Evolutionary conservation across 2,113 vertebrate genomes (phyloP), one percentile per base, ranked within the genome.

Genomic region (Cnemophilus loriae): DNA sequence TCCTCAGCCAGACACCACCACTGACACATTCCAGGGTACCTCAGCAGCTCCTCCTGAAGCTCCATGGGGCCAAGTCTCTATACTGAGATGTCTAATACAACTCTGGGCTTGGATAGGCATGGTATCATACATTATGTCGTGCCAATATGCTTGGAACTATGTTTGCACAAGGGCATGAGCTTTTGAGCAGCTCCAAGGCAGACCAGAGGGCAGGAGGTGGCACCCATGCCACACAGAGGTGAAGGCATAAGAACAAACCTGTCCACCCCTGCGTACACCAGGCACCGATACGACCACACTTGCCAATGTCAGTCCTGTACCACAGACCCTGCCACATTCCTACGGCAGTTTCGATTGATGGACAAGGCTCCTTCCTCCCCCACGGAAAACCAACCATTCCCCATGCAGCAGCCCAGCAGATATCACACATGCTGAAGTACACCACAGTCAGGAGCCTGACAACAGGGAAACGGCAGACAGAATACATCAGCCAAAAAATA

Each of bases 111-210:
- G 27, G 12, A 39, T 2, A 49, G 35, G 30, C 61, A 19, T 6
- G 3, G 16, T 22, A 52, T 1, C 0, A 1, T 22, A 42, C 6
- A 3, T 26, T 30, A n/a, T 5, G 5, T 9, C 56, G 39, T 52
- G 60, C 30, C 52, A 70, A 23, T 19, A 26, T 0, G 0, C 60
- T 79, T 64, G 41, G 68, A 82, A 63, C 16, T 19, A 27, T 2
- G 12, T 11, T 17, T 41, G 42, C n/a, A 50, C 1, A 0, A 10
- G 9, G 30, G 30, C 42, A 28, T 4, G 21, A 87, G 26, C 18
- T 57, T 79, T 52, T 26, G 19, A 76, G 37, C 49, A 84, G 53
- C 35, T 65, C 55, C 37, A 60, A 55, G 37, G 35, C 13, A 83
- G 27, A 69, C 12, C n/a, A 83, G 37, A 64, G 65, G 32, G 33